Base-by-base conservation (phyloP, 2,888 invertebrate species). In the Herminia tarsipennalis region DNA sequence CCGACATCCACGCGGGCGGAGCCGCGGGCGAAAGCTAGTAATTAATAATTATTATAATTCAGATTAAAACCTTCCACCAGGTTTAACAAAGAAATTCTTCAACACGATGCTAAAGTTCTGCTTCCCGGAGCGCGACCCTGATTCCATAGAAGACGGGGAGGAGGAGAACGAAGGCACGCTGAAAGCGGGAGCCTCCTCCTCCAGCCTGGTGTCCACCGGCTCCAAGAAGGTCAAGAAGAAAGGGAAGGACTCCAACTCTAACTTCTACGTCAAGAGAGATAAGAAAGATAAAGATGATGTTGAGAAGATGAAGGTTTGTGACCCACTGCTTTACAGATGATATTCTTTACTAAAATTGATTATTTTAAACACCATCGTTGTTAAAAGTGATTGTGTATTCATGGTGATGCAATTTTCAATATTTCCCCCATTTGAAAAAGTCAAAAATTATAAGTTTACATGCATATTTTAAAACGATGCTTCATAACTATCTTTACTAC, bases 71-170 rank as follows among this genome's bases (percentile, higher is more conserved):
- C 14, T 27, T 27, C 9, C 10, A 13, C 3, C 66, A 95, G 94
- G 96, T 59, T 92, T 99, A 41, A 99, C 98, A 0, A 98, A 98
- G 84, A 97, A 98, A 81, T 98, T 99, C 89, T 99, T 97, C 92
- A 97, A 97, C 80, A 98, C 98, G 28, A 98, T 99, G 96, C 93
- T 99, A 72, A 97, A 96, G 85, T 99, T 99, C 86, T 99, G 98
- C 85, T 99, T 99, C 83, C 98, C 98, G 1, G 98, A 98, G 84
- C 94, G 98, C 56, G 97, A 97, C 81, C 95, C 96, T 0, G 97
- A 98, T 71, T 94, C 95, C 16, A 95, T 95, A 48, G 97, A 97
- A 73, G 93, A 93, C 1, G 94, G 93, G 0, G 93, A 94, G 0
- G 94, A 94, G 14, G 88, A 88, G 2, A 73, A 76, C 0, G 88